These are phyloP conservation scores for Cyprinodon tularosa DNA, from an alignment of 2,113 vertebrate species.

Conservation along the genomic window DNA sequence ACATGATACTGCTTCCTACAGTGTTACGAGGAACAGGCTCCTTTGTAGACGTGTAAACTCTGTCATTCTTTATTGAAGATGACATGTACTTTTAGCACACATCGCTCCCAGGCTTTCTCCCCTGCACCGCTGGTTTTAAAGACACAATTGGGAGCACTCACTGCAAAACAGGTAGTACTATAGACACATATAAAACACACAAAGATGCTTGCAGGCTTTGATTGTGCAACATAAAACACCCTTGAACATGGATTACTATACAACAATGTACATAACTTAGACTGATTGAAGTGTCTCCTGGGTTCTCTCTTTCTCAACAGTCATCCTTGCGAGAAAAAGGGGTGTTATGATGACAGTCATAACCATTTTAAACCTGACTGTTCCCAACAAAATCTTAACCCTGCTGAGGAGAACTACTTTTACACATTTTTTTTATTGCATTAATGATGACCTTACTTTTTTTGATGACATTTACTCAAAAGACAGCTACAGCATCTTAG, in stretches of 20 bases:
- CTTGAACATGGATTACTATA: slow-evolving; percentile 44
- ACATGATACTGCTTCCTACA: slow-evolving; percentile 46
- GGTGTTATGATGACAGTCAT: slow-evolving; percentile 67
- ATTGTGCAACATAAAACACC: slow-evolving; percentile 58
- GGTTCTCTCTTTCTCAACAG: slow-evolving; percentile 62
- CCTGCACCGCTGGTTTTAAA: slow-evolving; percentile 62
- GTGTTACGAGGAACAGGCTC: slow-evolving; percentile 55
- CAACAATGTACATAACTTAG: slow-evolving; percentile 25
- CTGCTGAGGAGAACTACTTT: slow-evolving; percentile 54
- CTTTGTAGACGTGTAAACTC: slow-evolving; percentile 69
- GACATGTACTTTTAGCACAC: slow-evolving; percentile 77
- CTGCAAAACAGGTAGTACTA: slow-evolving; percentile 52
- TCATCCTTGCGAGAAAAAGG: slow-evolving; percentile 69
- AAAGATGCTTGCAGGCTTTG: slow-evolving; percentile 42
- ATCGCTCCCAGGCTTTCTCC: slow-evolving; percentile 62
- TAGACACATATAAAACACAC: slow-evolving; percentile 60
- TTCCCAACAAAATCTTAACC: slow-evolving; percentile 47
- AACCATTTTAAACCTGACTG: slow-evolving; percentile 63
- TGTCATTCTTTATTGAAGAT: slow-evolving; percentile 76
- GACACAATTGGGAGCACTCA: slow-evolving; percentile 63
- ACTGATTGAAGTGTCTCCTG: slow-evolving; percentile 52
- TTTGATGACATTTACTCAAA: slow-evolving; percentile 63
- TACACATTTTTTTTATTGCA: slow-evolving; percentile 64
- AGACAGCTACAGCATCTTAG: slow-evolving; percentile 48
- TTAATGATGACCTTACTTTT: slow-evolving; percentile 62